These are phyloP conservation scores for Coenobita brevimanus DNA, from an alignment of 1,140 invertebrate species.

Conservation along the genomic window DNA sequence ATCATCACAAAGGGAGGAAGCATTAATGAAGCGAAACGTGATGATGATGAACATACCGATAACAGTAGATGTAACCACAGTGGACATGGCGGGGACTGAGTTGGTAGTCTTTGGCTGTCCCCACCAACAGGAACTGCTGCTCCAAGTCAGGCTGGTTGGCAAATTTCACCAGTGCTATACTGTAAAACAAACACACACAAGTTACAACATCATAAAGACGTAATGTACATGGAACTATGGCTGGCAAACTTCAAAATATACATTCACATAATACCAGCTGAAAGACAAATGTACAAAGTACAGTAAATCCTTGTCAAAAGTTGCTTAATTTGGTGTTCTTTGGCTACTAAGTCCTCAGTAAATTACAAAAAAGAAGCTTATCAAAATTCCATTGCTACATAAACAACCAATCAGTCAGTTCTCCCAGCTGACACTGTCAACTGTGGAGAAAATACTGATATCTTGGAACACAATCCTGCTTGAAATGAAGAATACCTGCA, in stretches of 20 bases:
- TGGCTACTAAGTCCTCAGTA: too few relatives aligned
- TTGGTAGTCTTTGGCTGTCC: constrained; percentile 92
- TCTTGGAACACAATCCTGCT: too few relatives aligned
- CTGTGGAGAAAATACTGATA: too few relatives aligned
- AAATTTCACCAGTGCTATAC: constrained; percentile 84
- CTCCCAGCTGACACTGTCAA: background rate
- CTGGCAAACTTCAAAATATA: too few relatives aligned
- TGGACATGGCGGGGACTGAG: constrained; percentile 88
- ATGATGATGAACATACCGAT: constrained; percentile 82
- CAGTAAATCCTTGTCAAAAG: background rate
- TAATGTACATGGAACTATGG: too few relatives aligned
- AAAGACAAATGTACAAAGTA: background rate
- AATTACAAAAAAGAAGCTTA: too few relatives aligned
- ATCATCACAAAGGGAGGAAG: too few relatives aligned
- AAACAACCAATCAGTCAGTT: background rate
- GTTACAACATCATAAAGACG: background rate
- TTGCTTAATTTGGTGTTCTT: too few relatives aligned
- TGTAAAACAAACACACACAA: constrained; percentile 72
- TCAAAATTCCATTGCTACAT: background rate
- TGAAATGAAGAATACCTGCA: too few relatives aligned
- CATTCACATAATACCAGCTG: background rate
- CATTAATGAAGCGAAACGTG: too few relatives aligned
- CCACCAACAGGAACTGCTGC: constrained; percentile 86
- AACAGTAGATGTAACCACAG: constrained; percentile 91
- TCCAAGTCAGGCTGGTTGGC: constrained; percentile 80